phyloP scores from a whole-genome alignment of 2,888 invertebrate species.

The Dichetophora obliterata region DNA sequence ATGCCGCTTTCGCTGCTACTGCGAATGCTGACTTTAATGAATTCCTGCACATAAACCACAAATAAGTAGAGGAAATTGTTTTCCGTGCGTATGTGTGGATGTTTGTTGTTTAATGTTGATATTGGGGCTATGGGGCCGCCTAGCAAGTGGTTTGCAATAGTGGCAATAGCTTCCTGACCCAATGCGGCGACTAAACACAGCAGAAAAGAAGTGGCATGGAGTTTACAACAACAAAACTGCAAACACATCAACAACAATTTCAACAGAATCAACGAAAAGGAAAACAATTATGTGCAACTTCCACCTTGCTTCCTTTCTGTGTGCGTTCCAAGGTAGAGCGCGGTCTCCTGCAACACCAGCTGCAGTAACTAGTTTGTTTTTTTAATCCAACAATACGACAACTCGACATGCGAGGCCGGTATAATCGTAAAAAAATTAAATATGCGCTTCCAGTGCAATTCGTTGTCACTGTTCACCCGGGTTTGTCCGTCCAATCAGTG shows the following conservation, averaged over 20 bases:
- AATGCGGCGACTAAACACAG: slow-evolving; percentile 14
- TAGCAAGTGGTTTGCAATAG: slow-evolving; percentile 22
- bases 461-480: slow-evolving; percentile 2
- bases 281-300: slow-evolving; percentile 19
- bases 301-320: slow-evolving; percentile 6
- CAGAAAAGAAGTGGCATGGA: not conserved
- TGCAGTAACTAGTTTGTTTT: slow-evolving; percentile 7
- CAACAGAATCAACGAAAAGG: not conserved
- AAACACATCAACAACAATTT: not conserved
- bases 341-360: not conserved
- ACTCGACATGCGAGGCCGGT: slow-evolving; percentile 11
- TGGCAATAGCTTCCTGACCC: slow-evolving; percentile 15
- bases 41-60: slow-evolving; percentile 25
- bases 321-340: not conserved
- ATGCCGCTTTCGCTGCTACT: not conserved
- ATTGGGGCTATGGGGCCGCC: not conserved
- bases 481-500: not conserved
- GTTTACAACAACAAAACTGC: not conserved
- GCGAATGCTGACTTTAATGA: not conserved
- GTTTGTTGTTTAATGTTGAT: not conserved
- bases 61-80: slow-evolving; percentile 22
- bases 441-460: slow-evolving; percentile 28
- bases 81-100: not conserved
- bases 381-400: not conserved
- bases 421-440: slow-evolving; percentile 9